Conservation (phyloP, 2,888 invertebrate species). For the Sesia apiformis region DNA sequence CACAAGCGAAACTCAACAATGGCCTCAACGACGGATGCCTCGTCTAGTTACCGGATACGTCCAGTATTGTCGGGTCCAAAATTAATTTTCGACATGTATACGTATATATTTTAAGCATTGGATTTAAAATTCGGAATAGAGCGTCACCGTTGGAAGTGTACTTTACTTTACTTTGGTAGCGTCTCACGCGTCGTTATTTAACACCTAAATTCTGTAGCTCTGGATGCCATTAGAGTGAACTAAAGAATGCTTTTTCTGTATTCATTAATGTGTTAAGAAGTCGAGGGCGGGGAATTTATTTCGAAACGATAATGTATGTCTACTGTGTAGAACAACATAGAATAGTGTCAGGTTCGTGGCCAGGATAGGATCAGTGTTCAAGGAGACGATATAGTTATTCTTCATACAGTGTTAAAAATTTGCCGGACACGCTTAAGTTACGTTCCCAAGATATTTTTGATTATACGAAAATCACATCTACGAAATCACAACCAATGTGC, state of each 20-base stretch:
- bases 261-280: neutral
- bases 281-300: constrained; percentile 54
- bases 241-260: too few relatives aligned
- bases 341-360: neutral
- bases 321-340: constrained; percentile 72
- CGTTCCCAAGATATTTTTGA: too few relatives aligned
- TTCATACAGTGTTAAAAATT: too few relatives aligned
- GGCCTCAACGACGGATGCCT: constrained; percentile 78
- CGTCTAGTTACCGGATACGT: constrained; percentile 52
- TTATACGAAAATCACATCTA: too few relatives aligned
- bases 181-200: neutral
- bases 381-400: too few relatives aligned
- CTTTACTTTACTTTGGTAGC: constrained; percentile 19
- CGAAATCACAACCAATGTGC: too few relatives aligned
- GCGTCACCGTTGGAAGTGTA: constrained; percentile 38
- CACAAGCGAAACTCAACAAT: constrained; percentile 66
- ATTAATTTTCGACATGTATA: constrained; percentile 56
- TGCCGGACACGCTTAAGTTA: too few relatives aligned
- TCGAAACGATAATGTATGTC: constrained; percentile 71
- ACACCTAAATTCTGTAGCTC: neutral
- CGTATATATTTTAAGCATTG: constrained; percentile 54
- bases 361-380: neutral
- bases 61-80: constrained; percentile 55
- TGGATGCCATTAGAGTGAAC: too few relatives aligned
- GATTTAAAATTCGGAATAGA: constrained; percentile 60